A percentile compares a stretch with the other conserved stretches of the same genome.
Evolutionary conservation across 2,113 vertebrate species (phyloP).

Genomic region (Leptodactylus fuscus): DNA sequence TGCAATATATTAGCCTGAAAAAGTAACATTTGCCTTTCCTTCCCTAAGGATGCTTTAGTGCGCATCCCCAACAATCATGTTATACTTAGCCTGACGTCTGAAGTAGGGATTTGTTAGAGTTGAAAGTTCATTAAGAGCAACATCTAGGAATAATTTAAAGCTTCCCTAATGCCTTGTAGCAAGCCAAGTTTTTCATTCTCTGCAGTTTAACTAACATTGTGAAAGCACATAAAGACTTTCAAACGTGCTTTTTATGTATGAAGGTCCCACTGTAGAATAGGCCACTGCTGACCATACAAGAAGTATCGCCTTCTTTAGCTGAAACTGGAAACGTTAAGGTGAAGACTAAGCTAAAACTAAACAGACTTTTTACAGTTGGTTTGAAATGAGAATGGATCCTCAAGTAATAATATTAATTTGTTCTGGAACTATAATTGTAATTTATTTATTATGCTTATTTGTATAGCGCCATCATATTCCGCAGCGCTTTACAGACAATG

Average conservation of each 20-base stretch:
- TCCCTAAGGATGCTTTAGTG: slow-evolving; percentile 12
- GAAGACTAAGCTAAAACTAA: not conserved
- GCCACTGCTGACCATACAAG: not conserved
- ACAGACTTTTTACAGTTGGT: not conserved
- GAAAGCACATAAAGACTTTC: not conserved
- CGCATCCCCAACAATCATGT: not conserved
- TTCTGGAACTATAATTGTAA: too few species aligned
- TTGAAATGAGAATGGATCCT: too few species aligned
- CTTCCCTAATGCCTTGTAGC: slow-evolving; percentile 18
- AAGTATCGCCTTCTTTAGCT: not conserved
- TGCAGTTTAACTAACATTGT: slow-evolving; percentile 8
- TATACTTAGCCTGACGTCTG: slow-evolving; percentile 6
- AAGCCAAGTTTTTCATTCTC: slow-evolving; percentile 9
- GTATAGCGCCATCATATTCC: too few species aligned
- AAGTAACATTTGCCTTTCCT: slow-evolving; percentile 17
- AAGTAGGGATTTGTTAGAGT: slow-evolving; percentile 12
- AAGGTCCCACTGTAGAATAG: too few species aligned
- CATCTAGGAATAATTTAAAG: slow-evolving; percentile 30
- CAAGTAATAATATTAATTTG: not conserved
- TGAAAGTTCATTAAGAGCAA: slow-evolving; percentile 30
- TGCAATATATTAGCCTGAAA: slow-evolving; percentile 39
- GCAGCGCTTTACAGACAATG: too few species aligned
- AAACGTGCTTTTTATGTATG: not conserved
- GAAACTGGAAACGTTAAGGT: not conserved
- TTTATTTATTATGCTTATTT: too few species aligned